A percentile compares a stretch with the other conserved stretches of the same genome.
Conservation (phyloP, 2,113 vertebrate species). For the Hiodon tergisus region DNA sequence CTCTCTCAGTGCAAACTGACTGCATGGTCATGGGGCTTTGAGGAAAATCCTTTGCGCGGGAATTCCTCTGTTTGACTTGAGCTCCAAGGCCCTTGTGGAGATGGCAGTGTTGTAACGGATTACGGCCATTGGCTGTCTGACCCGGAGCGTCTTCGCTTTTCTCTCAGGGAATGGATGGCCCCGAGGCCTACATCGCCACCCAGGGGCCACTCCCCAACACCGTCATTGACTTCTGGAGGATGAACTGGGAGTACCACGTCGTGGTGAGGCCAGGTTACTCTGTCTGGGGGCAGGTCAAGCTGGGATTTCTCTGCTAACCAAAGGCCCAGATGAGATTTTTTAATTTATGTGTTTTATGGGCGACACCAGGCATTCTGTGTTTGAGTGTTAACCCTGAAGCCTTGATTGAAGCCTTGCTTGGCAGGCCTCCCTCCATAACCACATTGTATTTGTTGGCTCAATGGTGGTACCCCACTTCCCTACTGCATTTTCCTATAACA, state of each 20-base stretch:
- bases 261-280: conserved; percentile 67
- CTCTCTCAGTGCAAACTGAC: too few relatives aligned
- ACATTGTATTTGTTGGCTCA: not conserved
- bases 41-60: not conserved
- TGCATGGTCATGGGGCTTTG: too few relatives aligned
- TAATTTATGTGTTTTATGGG: too few relatives aligned
- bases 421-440: not conserved
- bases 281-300: not conserved
- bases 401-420: not conserved
- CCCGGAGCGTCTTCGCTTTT: not conserved
- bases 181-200: conserved; percentile 91
- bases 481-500: not conserved
- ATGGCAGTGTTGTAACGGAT: not conserved
- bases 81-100: not conserved
- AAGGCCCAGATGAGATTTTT: too few relatives aligned
- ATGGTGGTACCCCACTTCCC: not conserved
- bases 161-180: conserved; percentile 81
- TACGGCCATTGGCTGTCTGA: not conserved
- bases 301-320: too few relatives aligned
- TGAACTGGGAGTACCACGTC: conserved; percentile 96
- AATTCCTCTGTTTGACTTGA: not conserved
- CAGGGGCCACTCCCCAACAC: conserved; percentile 93
- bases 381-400: too few relatives aligned
- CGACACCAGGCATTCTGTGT: too few relatives aligned
- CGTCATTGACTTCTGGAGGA: conserved; percentile 97